Evolutionary conservation across 2,888 invertebrate species (phyloP).

Genomic region (Drosophila quinaria): DNA sequence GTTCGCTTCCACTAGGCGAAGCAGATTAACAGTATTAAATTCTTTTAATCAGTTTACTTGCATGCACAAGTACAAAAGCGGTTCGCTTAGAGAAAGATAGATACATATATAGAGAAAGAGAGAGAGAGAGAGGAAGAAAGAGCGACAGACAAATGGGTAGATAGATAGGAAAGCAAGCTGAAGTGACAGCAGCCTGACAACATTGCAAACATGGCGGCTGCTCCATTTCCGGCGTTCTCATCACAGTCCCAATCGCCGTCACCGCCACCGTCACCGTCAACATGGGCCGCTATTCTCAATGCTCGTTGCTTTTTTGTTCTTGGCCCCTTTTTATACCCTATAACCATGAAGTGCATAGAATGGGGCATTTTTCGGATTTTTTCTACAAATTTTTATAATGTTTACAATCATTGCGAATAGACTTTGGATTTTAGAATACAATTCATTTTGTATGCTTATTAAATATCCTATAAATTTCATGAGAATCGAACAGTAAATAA

Average conservation of each 20-base stretch:
- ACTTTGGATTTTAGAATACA: neutral
- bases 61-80: constrained; percentile 72
- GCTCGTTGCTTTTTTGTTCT: constrained; percentile 52
- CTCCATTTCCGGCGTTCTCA: constrained; percentile 66
- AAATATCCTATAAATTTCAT: neutral
- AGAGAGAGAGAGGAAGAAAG: neutral
- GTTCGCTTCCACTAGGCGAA: constrained; percentile 74
- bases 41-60: constrained; percentile 80
- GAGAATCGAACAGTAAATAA: neutral
- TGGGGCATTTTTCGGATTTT: neutral
- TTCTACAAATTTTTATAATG: neutral
- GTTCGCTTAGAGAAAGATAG: constrained; percentile 31
- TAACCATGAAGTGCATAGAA: neutral
- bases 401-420: neutral
- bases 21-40: constrained; percentile 83
- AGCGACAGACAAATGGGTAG: constrained; percentile 1
- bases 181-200: constrained; percentile 58
- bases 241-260: constrained; percentile 22
- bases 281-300: constrained; percentile 41
- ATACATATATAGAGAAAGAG: neutral
- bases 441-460: neutral
- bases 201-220: constrained; percentile 72
- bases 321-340: constrained; percentile 49
- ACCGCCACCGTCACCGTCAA: constrained; percentile 24
- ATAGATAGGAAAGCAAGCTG: constrained; percentile 21